A percentile compares a stretch with the other conserved stretches of the same genome.
Evolutionary conservation across 1,140 invertebrate genomes (phyloP).

Genomic region (Pachypsylla venusta): DNA sequence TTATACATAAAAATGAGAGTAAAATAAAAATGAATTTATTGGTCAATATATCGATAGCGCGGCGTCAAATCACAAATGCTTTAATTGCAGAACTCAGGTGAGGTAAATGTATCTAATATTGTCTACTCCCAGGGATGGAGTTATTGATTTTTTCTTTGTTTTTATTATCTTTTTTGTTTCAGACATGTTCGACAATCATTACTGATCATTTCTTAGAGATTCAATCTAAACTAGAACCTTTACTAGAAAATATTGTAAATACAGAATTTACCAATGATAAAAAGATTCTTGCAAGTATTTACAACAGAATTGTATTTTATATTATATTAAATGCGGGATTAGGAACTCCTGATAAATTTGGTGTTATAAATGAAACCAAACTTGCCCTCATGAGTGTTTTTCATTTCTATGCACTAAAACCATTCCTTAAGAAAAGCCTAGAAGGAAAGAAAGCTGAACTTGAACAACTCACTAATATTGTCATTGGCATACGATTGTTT

Average conservation of each 20-base stretch:
- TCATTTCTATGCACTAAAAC: slow-evolving; percentile 4
- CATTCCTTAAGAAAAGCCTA: not conserved
- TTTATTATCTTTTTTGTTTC: slow-evolving; percentile 5
- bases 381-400: not conserved
- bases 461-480: slow-evolving; percentile 3
- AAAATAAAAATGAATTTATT: no score
- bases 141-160: no score
- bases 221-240: not conserved
- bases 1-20: no score
- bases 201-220: not conserved
- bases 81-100: no score
- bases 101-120: no score
- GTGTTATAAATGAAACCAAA: not conserved
- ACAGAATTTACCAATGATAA: not conserved
- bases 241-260: not conserved
- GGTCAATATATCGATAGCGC: no score
- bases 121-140: no score
- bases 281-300: not conserved
- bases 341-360: not conserved
- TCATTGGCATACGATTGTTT: not conserved
- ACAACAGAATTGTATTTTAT: slow-evolving; percentile 2
- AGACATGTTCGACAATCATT: not conserved
- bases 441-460: not conserved
- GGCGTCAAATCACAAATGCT: no score
- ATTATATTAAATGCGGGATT: not conserved